Evolutionary conservation across 2,888 invertebrate species (phyloP), one percentile per base, ranked within the genome.

Genomic region (Chromoteleia sp.): DNA sequence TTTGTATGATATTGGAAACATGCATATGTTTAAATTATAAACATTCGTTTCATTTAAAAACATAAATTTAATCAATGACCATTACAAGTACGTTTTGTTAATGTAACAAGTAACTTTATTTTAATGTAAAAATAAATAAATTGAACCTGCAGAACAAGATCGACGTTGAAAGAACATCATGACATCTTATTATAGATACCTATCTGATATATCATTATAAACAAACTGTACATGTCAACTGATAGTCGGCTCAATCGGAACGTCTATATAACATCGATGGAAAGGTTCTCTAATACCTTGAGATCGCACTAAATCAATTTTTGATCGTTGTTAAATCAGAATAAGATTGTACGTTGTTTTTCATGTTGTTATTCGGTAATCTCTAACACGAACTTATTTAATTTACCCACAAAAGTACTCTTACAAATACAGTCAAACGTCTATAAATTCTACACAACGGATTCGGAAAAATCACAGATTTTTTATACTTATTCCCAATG

Each of bases 191-290:
- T 56, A 43, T 19, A 67, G 15, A 68, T 25, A 52, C 10, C 33
- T 68, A 68, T 48, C 52, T 61, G 56, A 33, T 43, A 39, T 54
- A 63, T 54, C 29, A 48, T 70, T 56, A 77, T 70, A 70, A 77
- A 77, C 70, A 71, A 78, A 70, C 65, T 63, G 71, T 78, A 71
- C 78, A 78, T 58, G 39, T 71, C 48, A 78, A 58, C 70, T 63
- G 78, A 71, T 78, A 70, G 25, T 70, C 45, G 39, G 45, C 48
- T 71, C 71, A 65, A 65, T 78, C 71, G 58, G 56, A 78, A 78
- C 71, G 58, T 65, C 78, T 54, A 63, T 10, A 14, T 76, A 33
- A 77, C 41, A 63, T 68, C 10, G 15, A 68, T 45, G n/a, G 25
- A 67, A 52, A 65, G 15, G 25, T 29, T 29, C 6, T 45, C 43